Base-by-base conservation (phyloP, 2,113 vertebrate species). In the Vimba vimba region DNA sequence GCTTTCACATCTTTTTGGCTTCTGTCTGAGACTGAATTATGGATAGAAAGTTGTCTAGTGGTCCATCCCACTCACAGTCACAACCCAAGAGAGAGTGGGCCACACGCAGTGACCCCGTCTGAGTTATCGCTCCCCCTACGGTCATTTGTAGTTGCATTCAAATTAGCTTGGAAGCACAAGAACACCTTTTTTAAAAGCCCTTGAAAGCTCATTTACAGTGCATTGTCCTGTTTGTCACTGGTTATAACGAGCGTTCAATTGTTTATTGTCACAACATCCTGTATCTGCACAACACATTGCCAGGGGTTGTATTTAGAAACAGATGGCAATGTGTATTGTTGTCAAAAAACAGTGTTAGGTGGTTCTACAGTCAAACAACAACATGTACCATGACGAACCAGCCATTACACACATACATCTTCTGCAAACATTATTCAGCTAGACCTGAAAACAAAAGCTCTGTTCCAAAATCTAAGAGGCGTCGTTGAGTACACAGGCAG, bases 31-130 rank as follows among this genome's bases (percentile, higher is more conserved):
- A 82, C 27, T 55, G 7, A 21, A 71, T 85, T 73, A 82, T 43
- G 12, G 84, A 79, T 57, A 79, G 66, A 75, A 86, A 79, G 50
- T 52, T 43, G 78, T 47, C 25, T 81, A 74, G 71, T 83, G 59
- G 8, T 74, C 15, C 33, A 25, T 52, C 60, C 43, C 62, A 66
- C 62, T 82, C 43, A 19, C 21, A 45, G 60, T 30, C 45, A 27
- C 21, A 4, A 25, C 25, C 57, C 59, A 11, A 21, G 50, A 76
- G 47, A 43, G 82, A 66, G 33, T 17, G 27, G 4, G 45, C 4
- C 11, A 15, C 19, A 55, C 15, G 25, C 33, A 45, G 55, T 78
- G 52, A 57, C 19, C 52, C 30, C 2, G 19, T 23, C n/a, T 47
- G 59, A 80, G n/a, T 30, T 82, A 66, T 82, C 9, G 9, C 25